Percentiles rank a stretch among this genome's conserved stretches.
Conservation (phyloP, 2,797 vertebrate species). For the Falco berigora region DNA sequence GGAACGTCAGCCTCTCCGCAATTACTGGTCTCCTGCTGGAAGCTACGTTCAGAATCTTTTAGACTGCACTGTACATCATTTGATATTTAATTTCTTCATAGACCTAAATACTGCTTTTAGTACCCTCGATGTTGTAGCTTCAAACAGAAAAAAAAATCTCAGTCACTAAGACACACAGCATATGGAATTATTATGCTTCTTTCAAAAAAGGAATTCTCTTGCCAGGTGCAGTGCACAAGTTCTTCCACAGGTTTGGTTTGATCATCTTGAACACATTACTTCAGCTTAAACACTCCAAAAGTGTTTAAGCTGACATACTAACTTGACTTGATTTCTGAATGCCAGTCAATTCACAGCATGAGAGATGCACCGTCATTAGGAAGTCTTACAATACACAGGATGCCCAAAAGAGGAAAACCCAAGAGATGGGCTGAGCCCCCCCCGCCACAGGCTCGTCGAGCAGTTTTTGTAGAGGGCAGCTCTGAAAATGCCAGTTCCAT, state of each 20-base stretch:
- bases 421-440: neutral
- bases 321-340: neutral
- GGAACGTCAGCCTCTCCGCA: neutral
- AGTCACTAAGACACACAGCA: neutral
- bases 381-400: neutral
- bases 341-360: neutral
- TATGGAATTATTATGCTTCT: neutral
- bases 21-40: neutral
- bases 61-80: neutral
- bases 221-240: rapidly evolving
- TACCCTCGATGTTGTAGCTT: neutral
- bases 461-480: neutral
- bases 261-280: neutral
- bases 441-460: neutral
- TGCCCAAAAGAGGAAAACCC: neutral
- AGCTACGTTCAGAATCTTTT: neutral
- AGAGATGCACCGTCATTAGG: neutral
- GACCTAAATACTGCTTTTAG: neutral
- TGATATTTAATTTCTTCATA: neutral
- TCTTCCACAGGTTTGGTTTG: neutral
- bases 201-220: neutral
- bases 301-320: neutral
- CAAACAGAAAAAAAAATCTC: neutral
- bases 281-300: neutral
- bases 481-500: neutral